Evolutionary conservation across 2,888 invertebrate species (phyloP).

Genomic region (Sialis fuliginosa): DNA sequence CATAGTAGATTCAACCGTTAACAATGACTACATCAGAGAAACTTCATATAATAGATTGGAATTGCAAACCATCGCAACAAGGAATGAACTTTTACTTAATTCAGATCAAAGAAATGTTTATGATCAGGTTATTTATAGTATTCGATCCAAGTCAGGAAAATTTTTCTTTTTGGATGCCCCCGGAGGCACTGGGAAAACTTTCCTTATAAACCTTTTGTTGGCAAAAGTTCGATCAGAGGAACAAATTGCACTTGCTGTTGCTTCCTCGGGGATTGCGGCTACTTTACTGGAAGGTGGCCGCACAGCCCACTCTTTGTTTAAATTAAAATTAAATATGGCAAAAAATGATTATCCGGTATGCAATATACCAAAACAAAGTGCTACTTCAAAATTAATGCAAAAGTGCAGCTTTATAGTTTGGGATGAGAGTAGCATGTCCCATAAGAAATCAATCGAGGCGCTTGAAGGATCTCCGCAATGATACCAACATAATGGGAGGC

Average conservation of each 20-base stretch:
- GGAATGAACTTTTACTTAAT: too few relatives aligned
- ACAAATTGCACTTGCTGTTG: constrained; percentile 18
- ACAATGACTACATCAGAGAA: too few relatives aligned
- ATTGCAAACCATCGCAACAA: too few relatives aligned
- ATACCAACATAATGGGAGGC: constrained; percentile 5
- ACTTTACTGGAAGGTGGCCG: constrained; percentile 20
- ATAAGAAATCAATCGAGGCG: constrained; percentile 14
- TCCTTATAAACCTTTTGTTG: constrained; percentile 15
- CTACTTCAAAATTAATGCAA: constrained; percentile 12
- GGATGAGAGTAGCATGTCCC: constrained; percentile 15
- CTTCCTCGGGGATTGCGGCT: constrained; percentile 21
- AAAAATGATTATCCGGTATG: constrained; percentile 2
- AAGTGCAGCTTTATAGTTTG: constrained; percentile 12
- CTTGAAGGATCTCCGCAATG: constrained; percentile 14
- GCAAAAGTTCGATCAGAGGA: constrained; percentile 14
- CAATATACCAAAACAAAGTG: constrained; percentile 13
- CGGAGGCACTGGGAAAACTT: too few relatives aligned
- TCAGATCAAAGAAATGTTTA: too few relatives aligned
- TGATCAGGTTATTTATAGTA: too few relatives aligned
- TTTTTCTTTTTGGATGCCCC: constrained; percentile 18
- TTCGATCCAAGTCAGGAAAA: too few relatives aligned
- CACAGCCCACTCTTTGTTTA: constrained; percentile 19
- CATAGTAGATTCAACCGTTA: too few relatives aligned
- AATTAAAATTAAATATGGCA: constrained; percentile 15
- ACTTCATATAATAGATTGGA: too few relatives aligned